Base-by-base conservation (phyloP, 2,797 vertebrate species). In the Lithobates pipiens region DNA sequence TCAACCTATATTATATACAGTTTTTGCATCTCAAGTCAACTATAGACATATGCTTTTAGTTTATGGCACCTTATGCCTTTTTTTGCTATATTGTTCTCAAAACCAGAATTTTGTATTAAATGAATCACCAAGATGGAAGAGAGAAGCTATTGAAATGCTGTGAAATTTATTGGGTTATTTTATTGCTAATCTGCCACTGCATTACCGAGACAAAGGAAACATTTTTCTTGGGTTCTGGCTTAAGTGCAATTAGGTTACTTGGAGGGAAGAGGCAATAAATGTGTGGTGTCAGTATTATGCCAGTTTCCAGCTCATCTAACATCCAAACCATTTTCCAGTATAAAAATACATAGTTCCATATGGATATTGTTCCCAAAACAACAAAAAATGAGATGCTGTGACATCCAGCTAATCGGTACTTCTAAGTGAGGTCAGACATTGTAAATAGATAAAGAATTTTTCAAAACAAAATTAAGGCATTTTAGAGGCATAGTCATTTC, bases 191-290 rank as follows among this genome's bases (percentile, higher is more conserved):
- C 70, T 84, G 76, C 86, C 81, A 63, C 81, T 87, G 81, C 76
- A 83, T 79, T 75, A 83, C 70, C 34, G 71, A 83, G 73, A 87
- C 81, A 87, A 87, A 87, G 81, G 81, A 83, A 84, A 80, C 63
- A 69, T 75, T 78, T 86, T 83, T 80, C 71, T 75, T 80, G 67
- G 80, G 76, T 84, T 84, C 75, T 80, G 86, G 61, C 86, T 87
- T 80, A 61, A 34, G 34, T 75, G 32, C 27, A 80, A 46, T 75
- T 80, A 54, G 44, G 34, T 42, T 80, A 76, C 71, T 79, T 83
- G 71, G 70, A 87, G 68, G 25, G 27, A 68, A 23, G n/a, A 84
- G 57, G 81, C 27, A 70, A 84, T 74, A 36, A 83, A 87, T 77
- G 15, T 61, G 82, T 44, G 42, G 39, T 83, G 86, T 76, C 73